A percentile compares a stretch with the other conserved stretches of the same genome.
Conservation (phyloP, 2,888 invertebrate genomes). For the Drosophila leonis region DNA sequence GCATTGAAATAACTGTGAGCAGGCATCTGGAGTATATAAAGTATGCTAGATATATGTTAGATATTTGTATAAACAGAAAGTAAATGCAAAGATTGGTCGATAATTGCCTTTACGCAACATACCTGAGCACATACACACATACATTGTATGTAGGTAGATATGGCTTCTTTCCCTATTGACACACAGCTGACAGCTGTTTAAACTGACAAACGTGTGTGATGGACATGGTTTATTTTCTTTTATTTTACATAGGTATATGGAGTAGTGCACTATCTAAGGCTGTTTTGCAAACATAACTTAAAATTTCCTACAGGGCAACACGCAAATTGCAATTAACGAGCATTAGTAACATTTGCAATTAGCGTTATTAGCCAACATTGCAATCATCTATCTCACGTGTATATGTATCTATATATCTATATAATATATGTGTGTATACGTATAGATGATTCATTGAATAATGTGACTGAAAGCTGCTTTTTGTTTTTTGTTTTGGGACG, state of each 20-base stretch:
- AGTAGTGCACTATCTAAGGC: neutral
- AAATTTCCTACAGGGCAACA: slow-evolving; percentile 27
- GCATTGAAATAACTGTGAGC: slow-evolving; percentile 14
- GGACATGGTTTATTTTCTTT: slow-evolving; percentile 2
- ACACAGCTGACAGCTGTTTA: slow-evolving; percentile 54
- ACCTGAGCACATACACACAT: no score
- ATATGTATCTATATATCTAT: slow-evolving; percentile 7
- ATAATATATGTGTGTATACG: neutral
- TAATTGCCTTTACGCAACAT: neutral
- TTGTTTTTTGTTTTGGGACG: slow-evolving; percentile 14
- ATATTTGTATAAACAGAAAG: slow-evolving; percentile 21
- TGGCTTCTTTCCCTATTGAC: slow-evolving; percentile 14
- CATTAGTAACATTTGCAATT: slow-evolving; percentile 51
- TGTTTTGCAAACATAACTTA: neutral
- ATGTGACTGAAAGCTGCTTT: slow-evolving; percentile 43
- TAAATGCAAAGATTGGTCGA: slow-evolving; percentile 9
- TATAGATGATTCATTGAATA: slow-evolving; percentile 57
- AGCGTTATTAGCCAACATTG: slow-evolving; percentile 30
- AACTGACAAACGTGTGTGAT: slow-evolving; percentile 8
- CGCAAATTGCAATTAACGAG: slow-evolving; percentile 39
- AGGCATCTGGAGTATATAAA: neutral
- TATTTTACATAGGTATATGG: neutral
- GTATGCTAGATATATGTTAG: neutral
- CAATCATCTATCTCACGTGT: neutral
- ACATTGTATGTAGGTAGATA: neutral